Conservation (phyloP, 2,113 vertebrate genomes). For the Lycocorax pyrrhopterus region DNA sequence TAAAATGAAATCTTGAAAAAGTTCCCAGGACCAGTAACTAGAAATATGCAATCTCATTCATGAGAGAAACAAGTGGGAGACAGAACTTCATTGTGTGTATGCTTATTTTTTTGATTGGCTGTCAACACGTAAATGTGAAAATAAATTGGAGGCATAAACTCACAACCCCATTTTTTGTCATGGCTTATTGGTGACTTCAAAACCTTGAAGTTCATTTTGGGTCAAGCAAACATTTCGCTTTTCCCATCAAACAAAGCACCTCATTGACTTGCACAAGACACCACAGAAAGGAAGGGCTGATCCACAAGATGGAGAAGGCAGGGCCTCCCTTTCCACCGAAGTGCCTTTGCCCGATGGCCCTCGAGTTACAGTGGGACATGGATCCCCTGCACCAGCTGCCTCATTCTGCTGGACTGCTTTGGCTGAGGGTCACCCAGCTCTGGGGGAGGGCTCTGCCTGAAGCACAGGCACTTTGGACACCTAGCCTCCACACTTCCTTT, state of each 20-base stretch:
- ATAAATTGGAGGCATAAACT: slow-evolving; percentile 17
- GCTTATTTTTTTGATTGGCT: slow-evolving; percentile 40
- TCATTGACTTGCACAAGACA: background rate
- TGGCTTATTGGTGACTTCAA: slow-evolving; percentile 31
- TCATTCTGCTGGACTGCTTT: background rate
- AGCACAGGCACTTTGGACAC: accelerated
- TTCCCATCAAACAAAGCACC: background rate
- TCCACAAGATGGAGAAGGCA: background rate
- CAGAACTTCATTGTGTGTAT: slow-evolving; percentile 28
- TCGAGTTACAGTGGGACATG: accelerated
- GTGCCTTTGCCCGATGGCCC: accelerated
- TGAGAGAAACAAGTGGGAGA: slow-evolving; percentile 43
- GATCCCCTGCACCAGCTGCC: background rate
- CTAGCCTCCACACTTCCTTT: background rate
- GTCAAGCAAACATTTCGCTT: slow-evolving; percentile 12
- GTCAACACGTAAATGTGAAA: slow-evolving; percentile 44
- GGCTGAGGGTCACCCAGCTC: background rate
- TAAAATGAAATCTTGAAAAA: slow-evolving; percentile 2
- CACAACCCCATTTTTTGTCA: background rate
- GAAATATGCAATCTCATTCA: slow-evolving; percentile 37
- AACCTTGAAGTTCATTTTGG: slow-evolving; percentile 28
- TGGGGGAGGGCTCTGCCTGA: background rate
- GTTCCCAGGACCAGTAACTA: background rate
- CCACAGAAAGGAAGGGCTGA: background rate
- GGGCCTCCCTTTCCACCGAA: accelerated